Percentiles rank a stretch among this genome's conserved stretches.
Evolutionary conservation across 2,888 invertebrate species (phyloP).

Genomic region (Pachliopta kotzebuea): DNA sequence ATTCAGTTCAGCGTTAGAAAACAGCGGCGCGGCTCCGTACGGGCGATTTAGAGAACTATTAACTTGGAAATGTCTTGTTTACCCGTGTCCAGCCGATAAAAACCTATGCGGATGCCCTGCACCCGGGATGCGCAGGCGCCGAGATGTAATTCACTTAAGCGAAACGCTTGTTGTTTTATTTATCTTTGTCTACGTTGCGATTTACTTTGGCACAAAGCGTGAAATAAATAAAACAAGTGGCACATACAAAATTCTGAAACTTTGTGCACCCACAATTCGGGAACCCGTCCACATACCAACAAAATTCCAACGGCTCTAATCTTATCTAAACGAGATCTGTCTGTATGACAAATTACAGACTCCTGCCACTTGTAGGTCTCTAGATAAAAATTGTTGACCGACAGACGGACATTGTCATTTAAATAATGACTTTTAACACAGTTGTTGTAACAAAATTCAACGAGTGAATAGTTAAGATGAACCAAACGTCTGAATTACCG

Average conservation of each 20-base stretch:
- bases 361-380: no score
- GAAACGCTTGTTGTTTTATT: constrained; percentile 6
- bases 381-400: no score
- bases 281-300: no score
- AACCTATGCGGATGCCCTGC: constrained; percentile 15
- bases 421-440: no score
- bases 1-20: constrained; percentile 25
- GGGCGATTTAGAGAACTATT: constrained; percentile 26
- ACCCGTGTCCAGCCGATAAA: constrained; percentile 11
- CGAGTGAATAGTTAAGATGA: neutral
- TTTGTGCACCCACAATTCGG: no score
- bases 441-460: neutral
- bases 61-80: constrained; percentile 29
- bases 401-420: no score
- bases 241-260: no score
- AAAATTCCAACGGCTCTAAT: no score
- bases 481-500: constrained; percentile 4
- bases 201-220: neutral
- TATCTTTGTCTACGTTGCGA: neutral
- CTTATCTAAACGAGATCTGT: no score
- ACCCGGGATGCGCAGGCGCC: constrained; percentile 17
- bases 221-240: neutral
- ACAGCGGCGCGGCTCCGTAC: constrained; percentile 3
- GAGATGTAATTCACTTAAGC: constrained; percentile 16
- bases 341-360: no score